Evolutionary conservation across 2,113 vertebrate genomes (phyloP).

Genomic region (Equus quagga): DNA sequence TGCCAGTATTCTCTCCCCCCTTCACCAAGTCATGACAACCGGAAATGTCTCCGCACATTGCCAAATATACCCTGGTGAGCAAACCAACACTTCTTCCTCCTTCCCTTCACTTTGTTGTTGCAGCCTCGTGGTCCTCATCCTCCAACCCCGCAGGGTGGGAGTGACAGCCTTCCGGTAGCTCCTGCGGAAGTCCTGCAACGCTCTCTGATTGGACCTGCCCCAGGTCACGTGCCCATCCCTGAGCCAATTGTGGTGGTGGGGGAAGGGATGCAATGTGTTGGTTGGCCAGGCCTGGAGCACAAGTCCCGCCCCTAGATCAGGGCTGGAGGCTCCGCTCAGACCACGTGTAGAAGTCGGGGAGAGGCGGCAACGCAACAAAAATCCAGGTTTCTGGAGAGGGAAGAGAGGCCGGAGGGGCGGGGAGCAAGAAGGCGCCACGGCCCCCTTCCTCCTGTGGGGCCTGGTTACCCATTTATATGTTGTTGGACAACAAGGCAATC

Average conservation of each 20-base stretch:
- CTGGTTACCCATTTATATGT: neutral
- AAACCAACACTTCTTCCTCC: neutral
- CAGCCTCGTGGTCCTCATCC: neutral
- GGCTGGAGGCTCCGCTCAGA: neutral
- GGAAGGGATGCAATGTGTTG: neutral
- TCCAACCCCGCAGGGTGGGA: neutral
- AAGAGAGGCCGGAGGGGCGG: neutral
- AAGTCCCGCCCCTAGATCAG: too few relatives aligned
- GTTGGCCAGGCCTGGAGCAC: neutral
- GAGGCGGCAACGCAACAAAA: neutral
- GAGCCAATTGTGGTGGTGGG: neutral
- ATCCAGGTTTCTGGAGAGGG: neutral
- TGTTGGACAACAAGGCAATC: neutral
- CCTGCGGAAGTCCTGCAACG: neutral
- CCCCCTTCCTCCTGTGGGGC: too few relatives aligned
- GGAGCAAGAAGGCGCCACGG: accelerated
- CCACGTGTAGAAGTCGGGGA: accelerated
- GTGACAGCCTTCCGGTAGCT: accelerated
- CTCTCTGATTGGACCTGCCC: neutral
- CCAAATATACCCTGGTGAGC: neutral
- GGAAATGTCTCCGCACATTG: neutral
- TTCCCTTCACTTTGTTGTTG: neutral
- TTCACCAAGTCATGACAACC: neutral
- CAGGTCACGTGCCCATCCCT: neutral
- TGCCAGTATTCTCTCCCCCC: too few relatives aligned